phyloP scores from a whole-genome alignment of 1,140 invertebrate species.

The Diuraphis noxia region DNA sequence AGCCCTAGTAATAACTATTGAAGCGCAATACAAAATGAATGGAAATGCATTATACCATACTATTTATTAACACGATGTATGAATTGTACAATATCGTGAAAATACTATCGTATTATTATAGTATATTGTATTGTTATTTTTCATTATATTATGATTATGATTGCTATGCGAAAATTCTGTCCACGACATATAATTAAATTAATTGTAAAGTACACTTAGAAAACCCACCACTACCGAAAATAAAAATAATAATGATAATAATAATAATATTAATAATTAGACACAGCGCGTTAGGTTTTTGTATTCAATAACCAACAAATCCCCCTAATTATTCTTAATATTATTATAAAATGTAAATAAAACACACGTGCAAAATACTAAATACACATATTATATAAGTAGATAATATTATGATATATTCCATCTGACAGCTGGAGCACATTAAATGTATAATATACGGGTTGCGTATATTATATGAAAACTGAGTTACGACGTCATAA shows the following conservation, averaged over 20 bases:
- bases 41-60: not conserved
- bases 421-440: not conserved
- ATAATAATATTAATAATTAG: not conserved
- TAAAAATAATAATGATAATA: not conserved
- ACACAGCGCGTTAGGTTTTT: not conserved
- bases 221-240: rapidly evolving
- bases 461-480: not conserved
- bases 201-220: not conserved
- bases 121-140: not conserved
- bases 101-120: not conserved
- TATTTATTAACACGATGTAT: not conserved
- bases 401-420: not conserved
- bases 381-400: not conserved
- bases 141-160: too few relatives aligned
- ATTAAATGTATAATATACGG: not conserved
- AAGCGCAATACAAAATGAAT: not conserved
- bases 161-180: too few relatives aligned
- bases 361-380: not conserved
- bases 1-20: not conserved
- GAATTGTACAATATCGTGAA: not conserved
- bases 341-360: not conserved
- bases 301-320: not conserved
- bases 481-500: not conserved
- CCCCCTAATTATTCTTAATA: not conserved
- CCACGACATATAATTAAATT: not conserved